These are phyloP conservation scores for Antrozous pallidus DNA, from an alignment of 2,797 vertebrate genomes.

Conservation along the genomic window DNA sequence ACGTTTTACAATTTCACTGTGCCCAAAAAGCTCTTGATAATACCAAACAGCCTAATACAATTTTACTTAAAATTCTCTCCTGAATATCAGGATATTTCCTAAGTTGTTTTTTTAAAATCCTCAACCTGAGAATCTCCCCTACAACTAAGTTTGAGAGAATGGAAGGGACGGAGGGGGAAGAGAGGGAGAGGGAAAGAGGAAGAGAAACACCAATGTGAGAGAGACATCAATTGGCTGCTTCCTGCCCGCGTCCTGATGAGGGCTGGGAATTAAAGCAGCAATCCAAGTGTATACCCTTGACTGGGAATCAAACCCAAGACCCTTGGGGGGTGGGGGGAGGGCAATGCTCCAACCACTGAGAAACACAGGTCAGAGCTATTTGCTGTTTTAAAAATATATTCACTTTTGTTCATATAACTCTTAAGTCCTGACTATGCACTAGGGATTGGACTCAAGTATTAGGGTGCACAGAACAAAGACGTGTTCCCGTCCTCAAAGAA, in stretches of 20 bases:
- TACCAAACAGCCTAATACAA: background rate
- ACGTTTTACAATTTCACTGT: slow-evolving; percentile 37
- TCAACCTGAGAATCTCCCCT: background rate
- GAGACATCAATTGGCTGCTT: background rate
- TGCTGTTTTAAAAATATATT: too few relatives aligned
- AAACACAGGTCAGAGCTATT: too few relatives aligned
- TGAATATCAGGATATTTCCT: background rate
- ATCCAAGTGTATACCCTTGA: background rate
- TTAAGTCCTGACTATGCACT: background rate
- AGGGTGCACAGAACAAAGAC: background rate
- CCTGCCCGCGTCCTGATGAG: background rate
- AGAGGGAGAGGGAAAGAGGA: background rate
- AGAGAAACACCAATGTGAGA: background rate
- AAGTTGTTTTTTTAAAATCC: background rate
- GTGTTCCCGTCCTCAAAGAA: background rate
- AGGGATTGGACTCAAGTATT: background rate
- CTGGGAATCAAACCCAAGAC: background rate
- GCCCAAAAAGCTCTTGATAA: background rate
- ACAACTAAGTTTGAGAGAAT: background rate
- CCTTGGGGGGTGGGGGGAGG: background rate
- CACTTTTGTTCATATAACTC: too few relatives aligned
- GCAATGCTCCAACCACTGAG: too few relatives aligned
- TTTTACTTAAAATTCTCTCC: background rate
- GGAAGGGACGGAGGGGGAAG: background rate
- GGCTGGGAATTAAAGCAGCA: background rate